These are phyloP conservation scores for Neoseiulus cucumeris DNA, from an alignment of 1,140 invertebrate genomes.

Conservation along the genomic window DNA sequence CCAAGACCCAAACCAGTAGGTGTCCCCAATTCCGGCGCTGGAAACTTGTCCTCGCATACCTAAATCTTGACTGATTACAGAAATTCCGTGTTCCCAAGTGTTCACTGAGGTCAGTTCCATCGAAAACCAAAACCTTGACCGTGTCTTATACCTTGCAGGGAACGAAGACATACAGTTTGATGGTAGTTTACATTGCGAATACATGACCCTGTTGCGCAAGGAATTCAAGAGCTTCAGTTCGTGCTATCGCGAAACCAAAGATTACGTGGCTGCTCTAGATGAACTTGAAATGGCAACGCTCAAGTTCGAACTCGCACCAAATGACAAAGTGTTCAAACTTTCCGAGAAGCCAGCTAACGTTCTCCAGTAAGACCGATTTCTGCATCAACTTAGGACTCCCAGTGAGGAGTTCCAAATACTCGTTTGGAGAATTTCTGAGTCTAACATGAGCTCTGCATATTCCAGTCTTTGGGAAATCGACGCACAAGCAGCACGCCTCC, in stretches of 20 bases:
- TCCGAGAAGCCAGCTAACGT: neutral
- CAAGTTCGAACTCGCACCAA: conserved; percentile 31
- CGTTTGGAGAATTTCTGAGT: too few relatives aligned
- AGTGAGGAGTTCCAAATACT: too few relatives aligned
- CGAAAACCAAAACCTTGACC: too few relatives aligned
- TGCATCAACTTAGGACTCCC: too few relatives aligned
- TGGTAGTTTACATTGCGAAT: neutral
- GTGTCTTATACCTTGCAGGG: too few relatives aligned
- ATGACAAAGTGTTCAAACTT: conserved; percentile 2
- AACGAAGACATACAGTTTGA: neutral
- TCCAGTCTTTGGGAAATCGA: conserved; percentile 6
- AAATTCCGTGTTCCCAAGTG: too few relatives aligned
- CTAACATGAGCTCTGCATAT: too few relatives aligned
- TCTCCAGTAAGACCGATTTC: neutral
- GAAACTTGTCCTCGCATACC: too few relatives aligned
- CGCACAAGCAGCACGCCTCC: neutral
- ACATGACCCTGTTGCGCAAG: neutral
- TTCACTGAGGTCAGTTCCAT: too few relatives aligned
- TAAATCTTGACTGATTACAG: too few relatives aligned
- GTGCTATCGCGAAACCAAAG: conserved; percentile 18
- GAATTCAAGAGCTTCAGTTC: neutral
- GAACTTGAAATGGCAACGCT: conserved; percentile 53
- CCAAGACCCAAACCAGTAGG: neutral
- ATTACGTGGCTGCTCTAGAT: conserved; percentile 41
- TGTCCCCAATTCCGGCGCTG: too few relatives aligned